Evolutionary conservation across 2,113 vertebrate species (phyloP).

Genomic region (Zapornia atra): DNA sequence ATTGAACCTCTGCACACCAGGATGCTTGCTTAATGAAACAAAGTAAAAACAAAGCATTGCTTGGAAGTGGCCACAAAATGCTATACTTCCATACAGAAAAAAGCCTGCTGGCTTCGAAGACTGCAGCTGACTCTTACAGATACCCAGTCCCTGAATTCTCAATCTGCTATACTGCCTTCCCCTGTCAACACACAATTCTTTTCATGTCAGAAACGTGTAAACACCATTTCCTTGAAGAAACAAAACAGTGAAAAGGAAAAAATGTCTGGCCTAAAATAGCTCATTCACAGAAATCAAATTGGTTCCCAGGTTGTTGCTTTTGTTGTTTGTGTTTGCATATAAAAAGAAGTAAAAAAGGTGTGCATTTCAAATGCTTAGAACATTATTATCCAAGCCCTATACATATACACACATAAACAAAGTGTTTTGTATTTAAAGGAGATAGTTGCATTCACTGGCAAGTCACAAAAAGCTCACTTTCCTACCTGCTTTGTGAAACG

Average conservation of each 20-base stretch:
- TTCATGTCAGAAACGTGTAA: neutral
- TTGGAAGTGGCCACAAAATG: neutral
- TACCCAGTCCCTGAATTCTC: neutral
- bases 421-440: neutral
- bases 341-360: neutral
- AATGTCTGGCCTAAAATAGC: neutral
- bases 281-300: neutral
- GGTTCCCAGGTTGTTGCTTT: neutral
- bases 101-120: neutral
- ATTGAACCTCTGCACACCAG: neutral
- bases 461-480: neutral
- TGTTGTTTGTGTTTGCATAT: neutral
- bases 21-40: neutral
- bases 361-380: neutral
- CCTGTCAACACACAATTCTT: neutral
- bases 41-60: neutral
- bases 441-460: neutral
- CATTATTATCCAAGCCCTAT: neutral
- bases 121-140: neutral
- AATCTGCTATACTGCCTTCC: neutral
- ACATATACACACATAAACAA: neutral
- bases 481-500: constrained; percentile 95
- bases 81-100: neutral
- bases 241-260: neutral
- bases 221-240: neutral